These are phyloP conservation scores for Recurvirostra avosetta DNA, from an alignment of 2,113 vertebrate genomes.

Conservation along the genomic window DNA sequence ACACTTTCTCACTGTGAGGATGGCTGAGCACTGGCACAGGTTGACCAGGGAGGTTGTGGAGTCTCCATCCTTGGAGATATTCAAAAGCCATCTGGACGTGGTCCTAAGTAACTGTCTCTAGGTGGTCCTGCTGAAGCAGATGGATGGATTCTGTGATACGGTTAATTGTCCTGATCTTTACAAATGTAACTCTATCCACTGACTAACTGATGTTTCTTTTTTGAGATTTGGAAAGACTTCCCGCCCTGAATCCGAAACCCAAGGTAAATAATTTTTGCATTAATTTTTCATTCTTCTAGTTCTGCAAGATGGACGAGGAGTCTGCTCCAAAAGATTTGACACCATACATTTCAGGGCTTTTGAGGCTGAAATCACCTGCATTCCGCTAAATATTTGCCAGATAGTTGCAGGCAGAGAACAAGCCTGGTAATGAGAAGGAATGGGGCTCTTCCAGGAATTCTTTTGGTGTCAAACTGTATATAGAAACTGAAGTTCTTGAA, in stretches of 20 bases:
- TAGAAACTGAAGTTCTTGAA: not conserved
- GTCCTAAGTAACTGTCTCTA: accelerated
- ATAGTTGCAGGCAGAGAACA: not conserved
- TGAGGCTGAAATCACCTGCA: not conserved
- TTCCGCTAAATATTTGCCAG: not conserved
- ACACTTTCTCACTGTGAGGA: not conserved
- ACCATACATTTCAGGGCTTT: not conserved
- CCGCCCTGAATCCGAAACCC: not conserved
- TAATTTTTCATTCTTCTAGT: not conserved
- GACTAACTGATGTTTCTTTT: not conserved
- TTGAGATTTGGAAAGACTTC: not conserved
- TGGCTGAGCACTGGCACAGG: not conserved
- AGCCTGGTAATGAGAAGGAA: not conserved
- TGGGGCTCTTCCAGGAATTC: not conserved
- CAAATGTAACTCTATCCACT: not conserved
- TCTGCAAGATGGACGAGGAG: not conserved
- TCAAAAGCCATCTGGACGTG: not conserved
- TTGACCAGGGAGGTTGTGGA: not conserved
- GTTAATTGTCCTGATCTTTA: not conserved
- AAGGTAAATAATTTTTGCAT: not conserved
- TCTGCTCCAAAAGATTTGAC: not conserved
- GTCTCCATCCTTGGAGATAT: not conserved
- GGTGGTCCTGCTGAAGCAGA: not conserved
- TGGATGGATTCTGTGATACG: not conserved
- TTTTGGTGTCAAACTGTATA: not conserved